A percentile compares a stretch with the other conserved stretches of the same genome.
phyloP scores from a whole-genome alignment of 30 jellyfish, hydroid and myxozoan species.

The Turritopsis rubra region DNA sequence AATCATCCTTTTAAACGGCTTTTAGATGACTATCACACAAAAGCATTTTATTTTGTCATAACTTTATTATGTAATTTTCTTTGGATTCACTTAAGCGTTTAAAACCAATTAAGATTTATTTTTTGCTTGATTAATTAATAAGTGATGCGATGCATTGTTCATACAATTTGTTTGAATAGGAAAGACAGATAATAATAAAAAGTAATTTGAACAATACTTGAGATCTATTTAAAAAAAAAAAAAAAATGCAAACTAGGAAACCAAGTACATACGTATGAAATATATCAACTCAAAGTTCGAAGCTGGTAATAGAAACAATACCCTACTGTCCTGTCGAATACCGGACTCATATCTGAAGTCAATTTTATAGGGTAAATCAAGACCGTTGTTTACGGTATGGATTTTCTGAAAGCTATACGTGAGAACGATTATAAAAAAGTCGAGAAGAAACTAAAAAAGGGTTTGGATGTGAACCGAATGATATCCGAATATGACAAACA shows the following conservation, averaged over 20 bases:
- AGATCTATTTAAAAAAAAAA: neutral
- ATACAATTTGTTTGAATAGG: neutral
- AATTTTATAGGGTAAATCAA: too few species aligned
- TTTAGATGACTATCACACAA: neutral
- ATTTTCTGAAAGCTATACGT: conserved; percentile 33
- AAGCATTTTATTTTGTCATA: neutral
- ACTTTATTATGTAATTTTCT: neutral
- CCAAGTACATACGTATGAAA: too few species aligned
- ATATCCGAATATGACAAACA: conserved; percentile 7
- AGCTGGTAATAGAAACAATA: too few species aligned
- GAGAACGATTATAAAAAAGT: conserved; percentile 19
- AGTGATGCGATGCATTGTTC: neutral
- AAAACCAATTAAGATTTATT: neutral
- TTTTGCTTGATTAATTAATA: neutral
- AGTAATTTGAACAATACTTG: neutral
- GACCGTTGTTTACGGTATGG: neutral
- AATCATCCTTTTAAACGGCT: neutral
- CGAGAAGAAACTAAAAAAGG: conserved; percentile 18
- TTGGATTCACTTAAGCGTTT: neutral
- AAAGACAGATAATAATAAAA: neutral
- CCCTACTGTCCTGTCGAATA: too few species aligned
- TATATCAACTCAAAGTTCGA: too few species aligned
- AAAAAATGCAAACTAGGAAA: too few species aligned
- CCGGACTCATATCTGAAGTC: too few species aligned
- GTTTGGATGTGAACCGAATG: neutral